These are phyloP conservation scores for Standfussiana lucernea DNA, from an alignment of 2,888 invertebrate species.

Conservation along the genomic window DNA sequence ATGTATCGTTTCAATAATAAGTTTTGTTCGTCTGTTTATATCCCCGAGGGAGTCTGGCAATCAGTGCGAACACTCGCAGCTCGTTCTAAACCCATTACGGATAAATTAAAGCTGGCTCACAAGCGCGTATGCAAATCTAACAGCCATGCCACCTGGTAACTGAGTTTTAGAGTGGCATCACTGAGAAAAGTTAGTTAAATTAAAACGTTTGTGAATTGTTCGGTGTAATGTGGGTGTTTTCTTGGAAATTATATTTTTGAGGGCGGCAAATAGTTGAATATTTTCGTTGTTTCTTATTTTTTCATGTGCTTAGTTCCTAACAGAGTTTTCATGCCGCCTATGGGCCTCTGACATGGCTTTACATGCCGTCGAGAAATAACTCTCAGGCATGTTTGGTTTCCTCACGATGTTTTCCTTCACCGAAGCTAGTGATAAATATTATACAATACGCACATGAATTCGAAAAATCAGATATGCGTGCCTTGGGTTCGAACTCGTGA, in stretches of 20 bases:
- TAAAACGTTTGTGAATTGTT: conserved; percentile 49
- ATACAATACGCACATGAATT: no score
- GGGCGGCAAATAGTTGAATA: background rate
- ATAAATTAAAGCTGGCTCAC: conserved; percentile 86
- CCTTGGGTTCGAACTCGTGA: no score
- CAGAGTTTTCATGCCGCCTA: no score
- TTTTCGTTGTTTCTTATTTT: background rate
- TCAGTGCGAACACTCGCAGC: conserved; percentile 82
- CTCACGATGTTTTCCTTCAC: no score
- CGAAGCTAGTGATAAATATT: no score
- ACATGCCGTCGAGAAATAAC: no score
- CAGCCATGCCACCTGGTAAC: conserved; percentile 64
- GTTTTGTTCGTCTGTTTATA: conserved; percentile 67
- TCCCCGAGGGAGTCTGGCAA: conserved; percentile 86
- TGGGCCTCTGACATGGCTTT: no score
- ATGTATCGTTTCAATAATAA: conserved; percentile 61
- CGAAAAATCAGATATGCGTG: no score
- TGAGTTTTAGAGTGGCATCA: conserved; percentile 55
- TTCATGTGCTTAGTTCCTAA: no score
- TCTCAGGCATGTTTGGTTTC: no score
- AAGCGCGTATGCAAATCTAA: conserved; percentile 77
- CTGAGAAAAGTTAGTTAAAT: conserved; percentile 63
- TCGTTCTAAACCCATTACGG: conserved; percentile 87
- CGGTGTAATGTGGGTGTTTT: background rate
- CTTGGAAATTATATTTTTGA: background rate